Conservation (phyloP, 2,113 vertebrate genomes). For the Steatornis caripensis region DNA sequence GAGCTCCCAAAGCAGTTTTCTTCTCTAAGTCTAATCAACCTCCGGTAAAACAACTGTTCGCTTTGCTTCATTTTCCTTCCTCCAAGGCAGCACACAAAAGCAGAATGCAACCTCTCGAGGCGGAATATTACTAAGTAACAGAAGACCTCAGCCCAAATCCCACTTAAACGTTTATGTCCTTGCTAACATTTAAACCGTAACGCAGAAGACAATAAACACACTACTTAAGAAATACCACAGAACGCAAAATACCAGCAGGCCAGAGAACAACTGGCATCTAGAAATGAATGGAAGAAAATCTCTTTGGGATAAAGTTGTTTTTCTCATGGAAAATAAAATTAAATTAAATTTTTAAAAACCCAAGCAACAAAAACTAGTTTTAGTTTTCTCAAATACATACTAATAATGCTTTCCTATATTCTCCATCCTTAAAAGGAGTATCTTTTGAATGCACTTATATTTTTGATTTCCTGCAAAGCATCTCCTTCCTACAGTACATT, state of each 20-base stretch:
- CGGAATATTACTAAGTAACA: neutral
- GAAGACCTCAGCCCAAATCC: neutral
- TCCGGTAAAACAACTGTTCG: neutral
- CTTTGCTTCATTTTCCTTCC: neutral
- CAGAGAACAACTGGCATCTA: neutral
- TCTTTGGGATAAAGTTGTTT: neutral
- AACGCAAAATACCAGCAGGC: neutral
- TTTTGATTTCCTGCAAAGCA: neutral
- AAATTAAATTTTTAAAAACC: neutral
- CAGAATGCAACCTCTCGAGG: neutral
- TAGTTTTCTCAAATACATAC: neutral
- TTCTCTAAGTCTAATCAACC: neutral
- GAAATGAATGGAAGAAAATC: neutral
- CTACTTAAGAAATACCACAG: neutral
- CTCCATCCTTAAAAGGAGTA: neutral
- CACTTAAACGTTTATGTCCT: neutral
- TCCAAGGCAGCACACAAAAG: rapidly evolving
- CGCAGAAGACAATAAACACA: neutral
- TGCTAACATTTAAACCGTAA: neutral
- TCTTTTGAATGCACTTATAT: neutral
- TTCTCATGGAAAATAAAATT: neutral
- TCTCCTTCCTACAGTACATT: neutral
- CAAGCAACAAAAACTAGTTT: neutral
- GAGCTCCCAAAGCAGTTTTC: neutral
- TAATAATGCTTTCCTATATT: neutral